A percentile compares a stretch with the other conserved stretches of the same genome.
These are phyloP conservation scores for Rhyacophila brunnea DNA, from an alignment of 1,140 invertebrate species.

Conservation along the genomic window DNA sequence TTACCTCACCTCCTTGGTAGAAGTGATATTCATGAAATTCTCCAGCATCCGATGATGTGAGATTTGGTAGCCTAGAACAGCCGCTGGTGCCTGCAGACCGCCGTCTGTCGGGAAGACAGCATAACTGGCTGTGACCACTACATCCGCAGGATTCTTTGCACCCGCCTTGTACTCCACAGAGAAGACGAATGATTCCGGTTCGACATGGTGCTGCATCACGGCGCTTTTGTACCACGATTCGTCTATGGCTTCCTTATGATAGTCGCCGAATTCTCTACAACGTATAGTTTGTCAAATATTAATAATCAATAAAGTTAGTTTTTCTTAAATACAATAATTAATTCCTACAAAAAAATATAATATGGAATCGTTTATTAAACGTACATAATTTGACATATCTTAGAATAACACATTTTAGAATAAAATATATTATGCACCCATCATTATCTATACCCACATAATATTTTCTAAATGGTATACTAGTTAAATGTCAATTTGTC, in stretches of 20 bases:
- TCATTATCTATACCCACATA: too few relatives aligned
- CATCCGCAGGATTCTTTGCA: conserved; percentile 54
- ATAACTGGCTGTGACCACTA: conserved; percentile 75
- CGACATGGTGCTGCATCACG: conserved; percentile 78
- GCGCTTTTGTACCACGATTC: conserved; percentile 92
- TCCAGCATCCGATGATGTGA: conserved; percentile 64
- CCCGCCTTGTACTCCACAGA: conserved; percentile 69
- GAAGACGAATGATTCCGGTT: conserved; percentile 73
- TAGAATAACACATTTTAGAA: not conserved
- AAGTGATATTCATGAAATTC: conserved; percentile 70
- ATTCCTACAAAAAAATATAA: too few relatives aligned
- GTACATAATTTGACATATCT: too few relatives aligned
- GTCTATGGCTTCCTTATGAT: conserved; percentile 77
- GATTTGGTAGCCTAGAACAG: conserved; percentile 85
- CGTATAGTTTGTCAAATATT: too few relatives aligned
- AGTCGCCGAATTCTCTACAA: conserved; percentile 72
- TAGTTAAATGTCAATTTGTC: too few relatives aligned
- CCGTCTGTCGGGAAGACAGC: conserved; percentile 82
- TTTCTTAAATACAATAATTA: too few relatives aligned
- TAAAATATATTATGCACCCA: too few relatives aligned
- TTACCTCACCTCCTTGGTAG: conserved; percentile 31
- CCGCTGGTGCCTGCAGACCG: conserved; percentile 76
- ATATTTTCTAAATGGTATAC: too few relatives aligned
- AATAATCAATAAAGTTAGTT: too few relatives aligned
- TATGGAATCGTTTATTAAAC: too few relatives aligned